Percentiles rank a stretch among this genome's conserved stretches.
phyloP scores from a whole-genome alignment of 2,113 vertebrate species.

The Brienomyrus brachyistius region DNA sequence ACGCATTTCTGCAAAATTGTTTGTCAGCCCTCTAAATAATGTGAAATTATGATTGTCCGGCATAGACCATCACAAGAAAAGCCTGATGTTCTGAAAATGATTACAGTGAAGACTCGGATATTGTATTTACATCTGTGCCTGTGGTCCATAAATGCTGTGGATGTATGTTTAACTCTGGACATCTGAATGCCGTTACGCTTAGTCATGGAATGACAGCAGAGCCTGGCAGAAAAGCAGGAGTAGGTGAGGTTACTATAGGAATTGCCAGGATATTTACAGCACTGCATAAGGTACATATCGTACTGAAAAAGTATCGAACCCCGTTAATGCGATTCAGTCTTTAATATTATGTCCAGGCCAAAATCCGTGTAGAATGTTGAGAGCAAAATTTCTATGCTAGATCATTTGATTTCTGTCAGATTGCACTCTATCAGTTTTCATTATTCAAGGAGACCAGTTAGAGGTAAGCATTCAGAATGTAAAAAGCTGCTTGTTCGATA shows the following conservation, averaged over 20 bases:
- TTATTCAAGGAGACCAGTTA: background rate
- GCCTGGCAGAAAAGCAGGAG: background rate
- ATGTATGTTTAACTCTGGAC: background rate
- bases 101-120: background rate
- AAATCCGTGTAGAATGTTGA: background rate
- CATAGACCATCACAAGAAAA: background rate
- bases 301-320: background rate
- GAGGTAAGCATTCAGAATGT: background rate
- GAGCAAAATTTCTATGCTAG: background rate
- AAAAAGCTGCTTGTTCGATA: background rate
- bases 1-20: background rate
- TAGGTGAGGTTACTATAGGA: background rate
- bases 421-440: background rate
- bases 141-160: background rate
- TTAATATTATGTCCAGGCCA: background rate
- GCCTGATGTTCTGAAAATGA: background rate
- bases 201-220: background rate
- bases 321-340: background rate
- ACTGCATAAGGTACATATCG: background rate
- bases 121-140: background rate
- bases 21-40: background rate
- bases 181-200: background rate
- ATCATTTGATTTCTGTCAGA: slow-evolving; percentile 1
- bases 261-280: background rate
- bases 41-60: background rate